Evolutionary conservation across 2,113 vertebrate genomes (phyloP).

Genomic region (Crotalus tigris): DNA sequence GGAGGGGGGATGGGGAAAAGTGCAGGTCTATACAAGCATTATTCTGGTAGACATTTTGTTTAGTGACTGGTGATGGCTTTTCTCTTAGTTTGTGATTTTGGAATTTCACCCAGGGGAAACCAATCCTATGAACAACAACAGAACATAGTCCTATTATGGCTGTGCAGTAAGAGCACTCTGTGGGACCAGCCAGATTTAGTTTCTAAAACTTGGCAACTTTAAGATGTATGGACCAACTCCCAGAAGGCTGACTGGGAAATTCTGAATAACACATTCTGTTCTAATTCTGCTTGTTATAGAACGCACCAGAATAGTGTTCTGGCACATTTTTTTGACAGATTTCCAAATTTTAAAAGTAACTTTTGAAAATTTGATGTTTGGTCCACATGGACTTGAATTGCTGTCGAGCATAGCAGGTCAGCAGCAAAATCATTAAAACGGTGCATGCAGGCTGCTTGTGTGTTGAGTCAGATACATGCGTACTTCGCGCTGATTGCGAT

Average conservation of each 20-base stretch:
- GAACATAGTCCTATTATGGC: not conserved
- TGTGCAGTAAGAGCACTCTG: not conserved
- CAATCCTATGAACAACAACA: not conserved
- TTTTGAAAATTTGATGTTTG: too few relatives aligned
- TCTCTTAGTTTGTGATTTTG: not conserved
- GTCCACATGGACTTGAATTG: too few relatives aligned
- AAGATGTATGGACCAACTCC: not conserved
- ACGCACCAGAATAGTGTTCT: too few relatives aligned
- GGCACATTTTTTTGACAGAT: too few relatives aligned
- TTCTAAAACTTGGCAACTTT: not conserved
- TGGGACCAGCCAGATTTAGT: not conserved
- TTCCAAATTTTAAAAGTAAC: too few relatives aligned
- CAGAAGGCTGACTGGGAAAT: not conserved
- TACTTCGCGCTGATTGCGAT: too few relatives aligned
- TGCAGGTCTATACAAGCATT: not conserved
- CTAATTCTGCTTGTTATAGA: not conserved
- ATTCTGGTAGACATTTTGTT: not conserved
- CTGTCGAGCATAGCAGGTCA: too few relatives aligned
- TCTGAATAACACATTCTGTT: not conserved
- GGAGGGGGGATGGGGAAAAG: not conserved
- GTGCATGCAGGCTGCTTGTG: too few relatives aligned
- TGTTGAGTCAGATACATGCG: too few relatives aligned
- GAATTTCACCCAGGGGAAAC: not conserved
- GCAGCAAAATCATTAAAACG: too few relatives aligned
- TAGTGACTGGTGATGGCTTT: not conserved